phyloP scores from a whole-genome alignment of 2,888 invertebrate species.

The Synergus japonicus region DNA sequence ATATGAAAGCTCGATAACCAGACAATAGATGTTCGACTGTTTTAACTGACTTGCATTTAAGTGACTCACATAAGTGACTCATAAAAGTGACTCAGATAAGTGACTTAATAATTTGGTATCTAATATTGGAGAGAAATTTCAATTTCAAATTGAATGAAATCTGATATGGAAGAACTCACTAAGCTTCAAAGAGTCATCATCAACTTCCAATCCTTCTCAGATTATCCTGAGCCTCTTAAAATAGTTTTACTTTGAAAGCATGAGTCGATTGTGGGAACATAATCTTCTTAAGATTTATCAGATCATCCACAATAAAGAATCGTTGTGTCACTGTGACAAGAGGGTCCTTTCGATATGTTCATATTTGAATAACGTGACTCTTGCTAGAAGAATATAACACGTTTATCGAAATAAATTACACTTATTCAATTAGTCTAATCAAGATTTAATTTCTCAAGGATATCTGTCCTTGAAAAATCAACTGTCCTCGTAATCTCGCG shows the following conservation, averaged over 20 bases:
- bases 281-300: conserved; percentile 19
- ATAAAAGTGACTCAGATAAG: neutral
- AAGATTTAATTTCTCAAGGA: neutral
- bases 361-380: neutral
- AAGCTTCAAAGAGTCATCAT: neutral
- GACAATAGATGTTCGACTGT: neutral
- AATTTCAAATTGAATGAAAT: neutral
- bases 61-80: neutral
- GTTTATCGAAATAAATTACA: neutral
- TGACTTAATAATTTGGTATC: neutral
- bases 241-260: neutral
- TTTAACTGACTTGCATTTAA: neutral
- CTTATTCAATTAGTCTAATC: conserved; percentile 5
- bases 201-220: neutral
- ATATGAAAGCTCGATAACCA: neutral
- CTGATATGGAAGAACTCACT: neutral
- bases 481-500: neutral
- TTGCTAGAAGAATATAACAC: neutral
- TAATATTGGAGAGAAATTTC: neutral
- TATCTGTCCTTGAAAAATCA: no score
- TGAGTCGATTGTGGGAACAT: conserved; percentile 3
- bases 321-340: neutral
- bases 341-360: neutral
- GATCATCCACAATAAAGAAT: neutral
- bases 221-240: neutral